A percentile compares a stretch with the other conserved stretches of the same genome.
Evolutionary conservation across 2,888 invertebrate genomes (phyloP).

Genomic region (Caenorhabditis sp.): DNA sequence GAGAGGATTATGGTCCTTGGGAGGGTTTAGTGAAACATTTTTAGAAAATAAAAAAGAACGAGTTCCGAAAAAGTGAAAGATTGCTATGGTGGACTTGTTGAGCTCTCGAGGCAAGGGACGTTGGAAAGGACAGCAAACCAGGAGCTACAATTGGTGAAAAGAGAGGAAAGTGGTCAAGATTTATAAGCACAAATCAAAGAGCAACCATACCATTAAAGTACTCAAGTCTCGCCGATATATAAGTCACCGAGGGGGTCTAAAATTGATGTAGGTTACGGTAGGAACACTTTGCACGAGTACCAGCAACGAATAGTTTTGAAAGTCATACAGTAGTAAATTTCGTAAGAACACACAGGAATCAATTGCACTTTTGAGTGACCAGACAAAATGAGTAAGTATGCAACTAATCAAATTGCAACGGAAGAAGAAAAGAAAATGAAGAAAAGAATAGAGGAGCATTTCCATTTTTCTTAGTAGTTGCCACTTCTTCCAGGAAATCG

Average conservation of each 20-base stretch:
- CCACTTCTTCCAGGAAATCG: conserved; percentile 39
- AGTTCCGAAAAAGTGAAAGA: conserved; percentile 7
- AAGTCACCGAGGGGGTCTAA: neutral
- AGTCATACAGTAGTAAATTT: neutral
- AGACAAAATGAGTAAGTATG: conserved; percentile 48
- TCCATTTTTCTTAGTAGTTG: conserved; percentile 12
- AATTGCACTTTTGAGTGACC: conserved; percentile 26
- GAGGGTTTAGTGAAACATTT: conserved; percentile 19
- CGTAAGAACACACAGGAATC: conserved; percentile 29
- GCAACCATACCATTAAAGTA: conserved; percentile 42
- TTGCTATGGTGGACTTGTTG: conserved; percentile 18
- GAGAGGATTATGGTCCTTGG: neutral
- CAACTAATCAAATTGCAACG: conserved; percentile 57
- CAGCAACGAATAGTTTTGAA: no score
- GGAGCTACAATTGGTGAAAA: conserved; percentile 45
- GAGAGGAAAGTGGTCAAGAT: conserved; percentile 49
- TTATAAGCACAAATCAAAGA: conserved; percentile 23
- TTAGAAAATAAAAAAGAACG: neutral
- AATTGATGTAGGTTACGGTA: neutral
- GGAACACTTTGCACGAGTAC: neutral
- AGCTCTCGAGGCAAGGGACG: conserved; percentile 19
- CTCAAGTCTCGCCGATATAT: neutral
- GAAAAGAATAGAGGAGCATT: conserved; percentile 13
- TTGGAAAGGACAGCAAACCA: conserved; percentile 9
- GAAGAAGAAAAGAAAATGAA: conserved; percentile 47